Evolutionary conservation across 1,140 invertebrate species (phyloP).

Genomic region (Augochlora pura): DNA sequence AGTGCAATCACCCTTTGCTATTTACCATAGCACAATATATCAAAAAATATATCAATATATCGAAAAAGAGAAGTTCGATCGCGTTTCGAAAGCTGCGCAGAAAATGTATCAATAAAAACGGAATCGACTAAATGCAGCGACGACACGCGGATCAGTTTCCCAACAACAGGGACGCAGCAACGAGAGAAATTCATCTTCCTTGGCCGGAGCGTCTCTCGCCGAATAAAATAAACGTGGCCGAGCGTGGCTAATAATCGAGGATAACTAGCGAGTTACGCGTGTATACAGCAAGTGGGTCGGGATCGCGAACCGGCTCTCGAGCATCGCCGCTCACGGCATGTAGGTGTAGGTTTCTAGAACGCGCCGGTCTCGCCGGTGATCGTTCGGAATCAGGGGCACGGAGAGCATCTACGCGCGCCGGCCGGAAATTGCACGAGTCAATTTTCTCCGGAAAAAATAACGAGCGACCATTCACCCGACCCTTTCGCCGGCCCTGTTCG

Average conservation of each 20-base stretch:
- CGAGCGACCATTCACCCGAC: too few species aligned
- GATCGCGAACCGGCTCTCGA: conserved; percentile 58
- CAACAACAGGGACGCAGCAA: neutral
- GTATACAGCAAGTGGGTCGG: conserved; percentile 57
- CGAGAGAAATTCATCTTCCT: neutral
- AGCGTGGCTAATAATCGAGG: conserved; percentile 10
- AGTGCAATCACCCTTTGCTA: too few species aligned
- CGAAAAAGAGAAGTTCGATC: too few species aligned
- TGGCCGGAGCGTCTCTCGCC: neutral
- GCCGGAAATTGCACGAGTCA: conserved; percentile 40
- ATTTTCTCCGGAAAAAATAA: neutral
- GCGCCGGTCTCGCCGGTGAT: conserved; percentile 24
- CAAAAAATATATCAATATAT: too few species aligned
- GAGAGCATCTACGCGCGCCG: too few species aligned
- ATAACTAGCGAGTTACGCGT: conserved; percentile 28
- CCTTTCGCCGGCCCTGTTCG: too few species aligned
- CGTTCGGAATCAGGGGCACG: conserved; percentile 49
- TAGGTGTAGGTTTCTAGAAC: conserved; percentile 68
- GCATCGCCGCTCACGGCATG: conserved; percentile 52
- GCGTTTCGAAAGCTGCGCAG: too few species aligned
- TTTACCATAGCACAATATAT: too few species aligned
- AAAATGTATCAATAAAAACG: too few species aligned
- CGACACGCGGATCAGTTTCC: too few species aligned
- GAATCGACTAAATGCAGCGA: too few species aligned
- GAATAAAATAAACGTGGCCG: conserved; percentile 16